Evolutionary conservation across 64 coral and sea anemone genomes (phyloP), one percentile per base, ranked within the genome.

Genomic region (Platygyra sinensis): DNA sequence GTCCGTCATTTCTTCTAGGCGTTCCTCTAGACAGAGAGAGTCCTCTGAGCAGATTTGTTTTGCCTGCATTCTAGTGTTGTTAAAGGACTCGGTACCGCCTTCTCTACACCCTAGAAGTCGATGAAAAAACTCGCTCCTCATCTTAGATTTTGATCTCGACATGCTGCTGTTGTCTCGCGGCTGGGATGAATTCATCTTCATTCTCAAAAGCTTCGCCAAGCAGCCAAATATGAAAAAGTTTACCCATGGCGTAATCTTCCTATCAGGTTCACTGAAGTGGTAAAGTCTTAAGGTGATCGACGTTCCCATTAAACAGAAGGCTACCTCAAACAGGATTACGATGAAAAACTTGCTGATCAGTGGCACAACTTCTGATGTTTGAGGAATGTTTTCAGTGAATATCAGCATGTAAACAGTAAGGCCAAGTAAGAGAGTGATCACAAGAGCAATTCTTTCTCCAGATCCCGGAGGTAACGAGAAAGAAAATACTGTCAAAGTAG

Each of bases 361-460:
- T 20, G 92, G 92, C 15, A 75, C n/a, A 19, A 94, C 92, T 39
- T 89, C 86, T 11, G 92, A 94, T 10, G 86, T 94, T 51, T 94
- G 80, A 7, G 92, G 92, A 65, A 89, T 94, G 20, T 94, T 94
- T 64, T 94, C 92, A 0, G 92, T 94, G 59, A 94, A 94, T 31
- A 94, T 94, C 33, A 94, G 67, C 92, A 94, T 94, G 78, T 94
- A 94, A 0, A 94, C 92, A 8, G 92, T 94, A 12, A 94, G 50
- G 3, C 92, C 92, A 67, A 94, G 92, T 0, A 94, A 33, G 1
- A 94, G 20, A 8, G 92, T 94, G 0, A 94, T 94, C 19, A 94
- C 79, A 4, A 94, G 69, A 28, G 91, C 86, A 18, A 93, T 93
- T 52, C 91, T 80, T 72, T 93, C 91, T 27, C 91, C 91, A 31